A percentile compares a stretch with the other conserved stretches of the same genome.
These are phyloP conservation scores for Diadema setosum DNA, from an alignment of 35 echinoderm and acorn worm genomes.

Conservation along the genomic window DNA sequence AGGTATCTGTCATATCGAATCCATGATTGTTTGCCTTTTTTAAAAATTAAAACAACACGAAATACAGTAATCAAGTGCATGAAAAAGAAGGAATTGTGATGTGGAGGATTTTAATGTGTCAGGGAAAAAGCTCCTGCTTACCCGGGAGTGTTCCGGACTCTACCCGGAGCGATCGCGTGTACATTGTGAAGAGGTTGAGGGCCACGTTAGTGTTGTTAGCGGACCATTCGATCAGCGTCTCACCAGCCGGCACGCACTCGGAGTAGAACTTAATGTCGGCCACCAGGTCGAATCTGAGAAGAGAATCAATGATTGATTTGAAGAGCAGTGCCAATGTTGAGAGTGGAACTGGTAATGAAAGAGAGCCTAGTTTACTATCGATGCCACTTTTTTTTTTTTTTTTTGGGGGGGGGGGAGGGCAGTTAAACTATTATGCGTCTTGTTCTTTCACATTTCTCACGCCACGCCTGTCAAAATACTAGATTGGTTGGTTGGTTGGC, in stretches of 20 bases:
- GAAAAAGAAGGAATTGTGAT: too few species aligned
- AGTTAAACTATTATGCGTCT: too few species aligned
- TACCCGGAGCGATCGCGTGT: slow-evolving; percentile 57
- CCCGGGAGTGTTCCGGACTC: slow-evolving; percentile 59
- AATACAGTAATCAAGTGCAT: too few species aligned
- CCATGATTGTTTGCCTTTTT: too few species aligned
- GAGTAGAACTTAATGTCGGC: slow-evolving; percentile 80
- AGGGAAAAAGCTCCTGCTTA: too few species aligned
- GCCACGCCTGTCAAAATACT: too few species aligned
- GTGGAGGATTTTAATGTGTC: too few species aligned
- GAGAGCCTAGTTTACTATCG: neutral
- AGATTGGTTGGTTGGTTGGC: too few species aligned
- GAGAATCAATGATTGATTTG: neutral
- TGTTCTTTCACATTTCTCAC: too few species aligned
- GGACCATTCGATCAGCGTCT: slow-evolving; percentile 82
- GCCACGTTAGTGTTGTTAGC: slow-evolving; percentile 68
- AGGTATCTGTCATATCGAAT: neutral
- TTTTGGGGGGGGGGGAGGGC: neutral
- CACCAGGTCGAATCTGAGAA: slow-evolving; percentile 67
- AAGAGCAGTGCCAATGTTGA: neutral
- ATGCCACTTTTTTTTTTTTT: neutral
- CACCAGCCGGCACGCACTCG: slow-evolving; percentile 77
- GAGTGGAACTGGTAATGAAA: neutral
- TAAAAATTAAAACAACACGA: too few species aligned
- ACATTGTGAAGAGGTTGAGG: slow-evolving; percentile 78